A percentile compares a stretch with the other conserved stretches of the same genome.
Evolutionary conservation across 2,888 invertebrate species (phyloP).

Genomic region (Allacma fusca): DNA sequence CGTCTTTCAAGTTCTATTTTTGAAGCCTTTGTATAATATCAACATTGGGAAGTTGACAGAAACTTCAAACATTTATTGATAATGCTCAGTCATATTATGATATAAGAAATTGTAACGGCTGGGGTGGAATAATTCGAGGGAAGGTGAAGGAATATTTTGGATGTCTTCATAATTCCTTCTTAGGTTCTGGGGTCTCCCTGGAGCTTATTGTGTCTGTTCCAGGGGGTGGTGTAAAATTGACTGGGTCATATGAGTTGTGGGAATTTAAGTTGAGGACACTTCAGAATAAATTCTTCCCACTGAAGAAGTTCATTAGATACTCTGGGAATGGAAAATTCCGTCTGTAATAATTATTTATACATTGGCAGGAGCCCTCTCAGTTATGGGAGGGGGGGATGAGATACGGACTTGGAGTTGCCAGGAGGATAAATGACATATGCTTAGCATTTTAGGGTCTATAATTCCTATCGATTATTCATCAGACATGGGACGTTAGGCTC

Average conservation of each 20-base stretch:
- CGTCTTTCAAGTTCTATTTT: background rate
- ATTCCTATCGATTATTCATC: conserved; percentile 40
- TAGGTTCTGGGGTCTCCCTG: no score
- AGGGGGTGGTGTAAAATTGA: no score
- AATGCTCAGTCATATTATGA: conserved; percentile 7
- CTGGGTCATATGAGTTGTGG: no score
- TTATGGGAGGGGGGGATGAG: background rate
- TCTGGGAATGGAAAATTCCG: background rate
- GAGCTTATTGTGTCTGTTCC: no score
- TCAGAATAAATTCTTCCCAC: no score
- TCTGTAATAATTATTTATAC: background rate
- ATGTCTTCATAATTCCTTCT: no score
- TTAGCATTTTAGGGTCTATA: conserved; percentile 28
- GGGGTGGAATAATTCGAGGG: no score
- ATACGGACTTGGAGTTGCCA: background rate
- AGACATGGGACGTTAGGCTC: conserved; percentile 30
- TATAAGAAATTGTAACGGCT: background rate
- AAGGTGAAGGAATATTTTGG: no score
- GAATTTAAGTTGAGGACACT: no score
- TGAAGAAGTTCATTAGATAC: no score
- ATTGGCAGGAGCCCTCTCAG: background rate
- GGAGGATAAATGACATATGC: conserved; percentile 17
- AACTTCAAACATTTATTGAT: background rate
- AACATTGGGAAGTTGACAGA: background rate
- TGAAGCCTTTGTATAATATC: background rate